Evolutionary conservation across 2,113 vertebrate genomes (phyloP), one percentile per base, ranked within the genome.

Genomic region (Percina caprodes): DNA sequence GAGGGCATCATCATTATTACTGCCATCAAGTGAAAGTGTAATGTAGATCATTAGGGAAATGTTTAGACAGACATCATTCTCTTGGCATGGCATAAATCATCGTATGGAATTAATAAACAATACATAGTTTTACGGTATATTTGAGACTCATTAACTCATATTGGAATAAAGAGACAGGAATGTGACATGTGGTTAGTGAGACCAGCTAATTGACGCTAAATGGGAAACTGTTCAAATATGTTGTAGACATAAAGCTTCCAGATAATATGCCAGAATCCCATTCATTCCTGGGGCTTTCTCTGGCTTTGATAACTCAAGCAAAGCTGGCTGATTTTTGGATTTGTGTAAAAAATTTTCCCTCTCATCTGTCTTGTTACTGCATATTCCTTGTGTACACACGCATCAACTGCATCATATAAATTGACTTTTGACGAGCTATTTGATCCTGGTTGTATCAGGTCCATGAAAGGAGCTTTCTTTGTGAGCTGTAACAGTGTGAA

Each of bases 301-400:
- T 77, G 73, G 49, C 62, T 84, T 87, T 77, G 54, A 68, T 82
- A 80, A 86, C 46, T 71, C 55, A 49, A 72, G 63, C 46, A 75
- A 62, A 80, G 46, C 73, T 75, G 83, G 84, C 66, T 51, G 80
- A 79, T 68, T 75, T 81, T 86, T 91, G 71, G 74, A 87, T 82
- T 33, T 23, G 45, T 74, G 21, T n/a, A 52, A 73, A 30, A 26
- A 74, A 30, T 39, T 39, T 58, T 21, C 1, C 30, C 54, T 63
- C 42, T 84, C 58, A 81, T 81, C 69, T 51, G 68, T 82, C 80
- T 72, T 79, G 79, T 88, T 90, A 79, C 63, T 62, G 21, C 67
- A 70, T 85, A 66, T 65, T 84, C 62, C 84, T 70, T 74, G 68
- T 83, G 33, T 48, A 74, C 59, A 78, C 56, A 85, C 49, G 62